Conservation (phyloP, 2,797 vertebrate genomes). For the Eulemur coronatus region DNA sequence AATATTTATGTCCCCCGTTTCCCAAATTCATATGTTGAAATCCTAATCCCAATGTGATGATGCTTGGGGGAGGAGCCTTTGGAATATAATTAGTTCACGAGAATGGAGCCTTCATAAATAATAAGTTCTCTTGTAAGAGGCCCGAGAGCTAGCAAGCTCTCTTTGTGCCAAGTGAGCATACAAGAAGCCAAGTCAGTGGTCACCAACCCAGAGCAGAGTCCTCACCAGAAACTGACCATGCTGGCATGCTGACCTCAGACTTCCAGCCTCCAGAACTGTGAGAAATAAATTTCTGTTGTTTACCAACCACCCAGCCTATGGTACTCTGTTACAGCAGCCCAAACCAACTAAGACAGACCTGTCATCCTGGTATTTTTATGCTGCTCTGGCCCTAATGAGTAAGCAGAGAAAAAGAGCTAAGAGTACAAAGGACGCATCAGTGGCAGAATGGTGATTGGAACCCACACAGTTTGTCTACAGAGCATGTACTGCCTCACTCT, state of each 20-base stretch:
- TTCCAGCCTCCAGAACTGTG: background rate
- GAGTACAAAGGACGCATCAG: background rate
- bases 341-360: background rate
- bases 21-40: background rate
- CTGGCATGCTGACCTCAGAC: background rate
- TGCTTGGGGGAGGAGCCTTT: background rate
- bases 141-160: background rate
- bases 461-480: too few relatives aligned
- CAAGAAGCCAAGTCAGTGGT: background rate
- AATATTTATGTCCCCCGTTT: background rate
- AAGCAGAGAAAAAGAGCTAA: background rate
- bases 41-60: background rate
- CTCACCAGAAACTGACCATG: background rate
- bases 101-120: background rate
- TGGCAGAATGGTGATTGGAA: background rate
- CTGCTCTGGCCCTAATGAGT: background rate
- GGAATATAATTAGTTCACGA: background rate
- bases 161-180: background rate
- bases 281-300: background rate
- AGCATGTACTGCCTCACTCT: rapidly evolving
- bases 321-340: background rate
- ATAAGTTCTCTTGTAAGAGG: background rate
- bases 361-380: background rate
- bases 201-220: background rate
- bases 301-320: background rate